These are phyloP conservation scores for Cryptocephalus moraei DNA, from an alignment of 2,888 invertebrate species.

Conservation along the genomic window DNA sequence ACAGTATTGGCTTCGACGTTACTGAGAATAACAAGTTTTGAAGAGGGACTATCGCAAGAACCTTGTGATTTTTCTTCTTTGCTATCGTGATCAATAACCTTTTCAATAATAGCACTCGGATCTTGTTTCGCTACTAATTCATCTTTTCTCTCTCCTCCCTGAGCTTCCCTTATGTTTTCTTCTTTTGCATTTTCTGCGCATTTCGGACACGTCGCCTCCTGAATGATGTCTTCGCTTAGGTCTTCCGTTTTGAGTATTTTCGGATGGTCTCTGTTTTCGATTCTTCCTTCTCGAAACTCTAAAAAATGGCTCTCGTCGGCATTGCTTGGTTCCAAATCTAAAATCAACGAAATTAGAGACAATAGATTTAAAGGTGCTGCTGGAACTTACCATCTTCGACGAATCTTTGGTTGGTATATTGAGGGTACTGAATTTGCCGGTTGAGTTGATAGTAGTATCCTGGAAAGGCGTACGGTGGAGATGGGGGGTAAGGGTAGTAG, in stretches of 20 bases:
- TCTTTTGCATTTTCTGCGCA: conserved; percentile 1
- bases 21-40: too few species aligned
- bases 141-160: too few species aligned
- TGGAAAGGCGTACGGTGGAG: conserved; percentile 12
- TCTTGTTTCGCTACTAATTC: too few species aligned
- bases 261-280: conserved; percentile 8
- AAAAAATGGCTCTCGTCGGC: conserved; percentile 6
- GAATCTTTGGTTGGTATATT: neutral
- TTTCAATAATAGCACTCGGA: too few species aligned
- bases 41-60: too few species aligned
- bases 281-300: conserved; percentile 1
- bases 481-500: conserved; percentile 14
- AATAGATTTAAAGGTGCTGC: neutral
- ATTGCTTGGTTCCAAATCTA: neutral
- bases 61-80: too few species aligned
- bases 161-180: neutral
- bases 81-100: too few species aligned
- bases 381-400: neutral
- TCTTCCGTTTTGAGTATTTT: conserved; percentile 6
- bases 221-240: conserved; percentile 8
- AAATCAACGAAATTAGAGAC: neutral
- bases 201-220: conserved; percentile 2
- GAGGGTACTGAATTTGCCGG: neutral
- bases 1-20: too few species aligned
- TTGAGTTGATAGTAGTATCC: neutral